These are phyloP conservation scores for Megastigmus dorsalis DNA, from an alignment of 2,888 invertebrate genomes.

Conservation along the genomic window DNA sequence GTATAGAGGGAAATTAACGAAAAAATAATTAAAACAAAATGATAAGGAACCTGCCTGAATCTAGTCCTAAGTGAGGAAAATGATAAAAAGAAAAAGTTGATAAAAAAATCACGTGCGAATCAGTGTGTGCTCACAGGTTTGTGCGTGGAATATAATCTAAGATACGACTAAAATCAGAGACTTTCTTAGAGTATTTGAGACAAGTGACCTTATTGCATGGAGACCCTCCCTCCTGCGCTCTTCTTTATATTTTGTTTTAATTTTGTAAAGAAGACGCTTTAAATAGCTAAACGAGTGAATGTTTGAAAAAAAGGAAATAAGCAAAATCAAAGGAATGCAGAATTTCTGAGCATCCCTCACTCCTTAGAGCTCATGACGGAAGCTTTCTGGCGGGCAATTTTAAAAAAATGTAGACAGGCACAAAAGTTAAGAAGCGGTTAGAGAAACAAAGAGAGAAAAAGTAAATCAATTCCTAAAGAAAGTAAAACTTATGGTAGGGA, in stretches of 20 bases:
- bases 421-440: background rate
- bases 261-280: slow-evolving; percentile 32
- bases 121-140: slow-evolving; percentile 40
- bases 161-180: slow-evolving; percentile 56
- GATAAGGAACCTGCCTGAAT: slow-evolving; percentile 62
- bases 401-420: slow-evolving; percentile 8
- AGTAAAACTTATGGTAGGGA: slow-evolving; percentile 7
- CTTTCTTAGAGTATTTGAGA: slow-evolving; percentile 60
- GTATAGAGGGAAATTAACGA: slow-evolving; percentile 15
- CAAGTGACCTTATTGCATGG: slow-evolving; percentile 67
- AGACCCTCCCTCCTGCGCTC: slow-evolving; percentile 59
- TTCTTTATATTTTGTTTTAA: too few relatives aligned
- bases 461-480: slow-evolving; percentile 2
- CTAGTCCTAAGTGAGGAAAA: slow-evolving; percentile 63
- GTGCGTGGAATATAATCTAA: slow-evolving; percentile 47
- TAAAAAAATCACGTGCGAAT: slow-evolving; percentile 27
- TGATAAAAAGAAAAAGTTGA: slow-evolving; percentile 15
- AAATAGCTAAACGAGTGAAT: too few relatives aligned
- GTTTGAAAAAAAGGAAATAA: slow-evolving; percentile 40
- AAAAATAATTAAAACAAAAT: slow-evolving; percentile 36
- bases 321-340: slow-evolving; percentile 36
- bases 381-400: background rate
- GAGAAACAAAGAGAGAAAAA: slow-evolving; percentile 4
- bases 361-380: slow-evolving; percentile 21
- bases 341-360: slow-evolving; percentile 23